Conservation (phyloP, 2,888 invertebrate genomes). For the Drosophila subquinaria region DNA sequence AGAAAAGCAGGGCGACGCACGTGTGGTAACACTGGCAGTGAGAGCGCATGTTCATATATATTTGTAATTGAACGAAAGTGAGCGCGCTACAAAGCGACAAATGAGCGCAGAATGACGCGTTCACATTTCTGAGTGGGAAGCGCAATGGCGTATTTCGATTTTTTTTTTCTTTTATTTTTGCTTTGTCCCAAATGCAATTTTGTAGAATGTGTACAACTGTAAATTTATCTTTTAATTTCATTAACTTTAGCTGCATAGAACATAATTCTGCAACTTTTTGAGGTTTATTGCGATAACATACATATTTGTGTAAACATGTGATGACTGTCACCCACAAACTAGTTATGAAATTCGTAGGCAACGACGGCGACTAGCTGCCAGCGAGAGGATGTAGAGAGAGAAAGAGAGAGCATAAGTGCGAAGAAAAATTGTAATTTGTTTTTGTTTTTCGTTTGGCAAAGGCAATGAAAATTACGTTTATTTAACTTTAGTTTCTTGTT, state of each 20-base stretch:
- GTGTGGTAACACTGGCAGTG: conserved; percentile 52
- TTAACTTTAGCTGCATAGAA: conserved; percentile 12
- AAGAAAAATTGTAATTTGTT: conserved; percentile 52
- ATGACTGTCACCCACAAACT: conserved; percentile 37
- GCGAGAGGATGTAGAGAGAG: conserved; percentile 24
- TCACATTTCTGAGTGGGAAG: conserved; percentile 29
- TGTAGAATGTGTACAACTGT: conserved; percentile 5
- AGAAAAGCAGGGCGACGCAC: conserved; percentile 41
- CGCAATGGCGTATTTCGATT: conserved; percentile 46
- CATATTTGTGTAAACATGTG: conserved; percentile 30
- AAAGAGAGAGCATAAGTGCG: conserved; percentile 25
- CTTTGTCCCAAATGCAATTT: conserved; percentile 42
- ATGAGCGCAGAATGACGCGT: conserved; percentile 42
- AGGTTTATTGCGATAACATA: not conserved
- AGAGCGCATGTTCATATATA: conserved; percentile 33
- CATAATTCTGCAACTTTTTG: not conserved
- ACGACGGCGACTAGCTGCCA: conserved; percentile 30
- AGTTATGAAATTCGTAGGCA: conserved; percentile 51
- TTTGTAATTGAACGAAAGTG: conserved; percentile 29
- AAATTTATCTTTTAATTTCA: not conserved
- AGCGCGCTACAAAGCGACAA: conserved; percentile 57
- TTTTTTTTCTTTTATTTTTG: conserved; percentile 24
- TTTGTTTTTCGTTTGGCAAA: conserved; percentile 41
- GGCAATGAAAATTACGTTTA: conserved; percentile 64
- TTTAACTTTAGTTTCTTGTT: conserved; percentile 48